phyloP scores from a whole-genome alignment of 1,140 invertebrate species.

The Periplaneta americana region DNA sequence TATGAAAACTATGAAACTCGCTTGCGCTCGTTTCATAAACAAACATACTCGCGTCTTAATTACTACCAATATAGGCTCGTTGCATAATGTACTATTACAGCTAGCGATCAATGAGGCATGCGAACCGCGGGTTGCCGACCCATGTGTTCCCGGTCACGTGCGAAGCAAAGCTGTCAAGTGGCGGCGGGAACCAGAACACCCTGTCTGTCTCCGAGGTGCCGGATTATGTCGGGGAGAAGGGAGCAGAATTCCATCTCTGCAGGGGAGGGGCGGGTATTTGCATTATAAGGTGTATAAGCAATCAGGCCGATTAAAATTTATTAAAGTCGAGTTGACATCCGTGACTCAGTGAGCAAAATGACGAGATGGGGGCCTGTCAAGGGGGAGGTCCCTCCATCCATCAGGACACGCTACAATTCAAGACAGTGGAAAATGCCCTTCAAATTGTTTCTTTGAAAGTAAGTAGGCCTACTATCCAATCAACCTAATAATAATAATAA shows the following conservation, averaged over 20 bases:
- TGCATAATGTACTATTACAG: too few species aligned
- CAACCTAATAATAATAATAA: too few species aligned
- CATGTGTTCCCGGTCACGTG: background rate
- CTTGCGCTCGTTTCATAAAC: too few species aligned
- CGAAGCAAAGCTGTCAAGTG: background rate
- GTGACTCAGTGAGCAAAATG: background rate
- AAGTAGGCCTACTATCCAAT: too few species aligned
- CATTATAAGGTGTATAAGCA: constrained; percentile 10
- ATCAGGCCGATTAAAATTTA: constrained; percentile 7
- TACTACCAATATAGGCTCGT: too few species aligned
- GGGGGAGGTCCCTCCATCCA: too few species aligned
- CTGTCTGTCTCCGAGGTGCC: background rate
- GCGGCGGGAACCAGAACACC: background rate
- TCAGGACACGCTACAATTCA: too few species aligned
- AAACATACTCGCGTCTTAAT: too few species aligned
- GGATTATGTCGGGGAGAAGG: background rate
- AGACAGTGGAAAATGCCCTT: too few species aligned
- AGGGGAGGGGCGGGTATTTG: background rate
- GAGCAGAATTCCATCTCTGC: background rate
- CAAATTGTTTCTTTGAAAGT: too few species aligned
- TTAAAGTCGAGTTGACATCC: constrained; percentile 5
- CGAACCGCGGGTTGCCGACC: background rate
- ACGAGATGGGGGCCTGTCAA: background rate
- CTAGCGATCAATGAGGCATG: too few species aligned
- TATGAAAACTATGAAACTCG: too few species aligned